A percentile compares a stretch with the other conserved stretches of the same genome.
These are phyloP conservation scores for Cardiocondyla obscurior DNA, from an alignment of 1,140 invertebrate species.

Conservation along the genomic window DNA sequence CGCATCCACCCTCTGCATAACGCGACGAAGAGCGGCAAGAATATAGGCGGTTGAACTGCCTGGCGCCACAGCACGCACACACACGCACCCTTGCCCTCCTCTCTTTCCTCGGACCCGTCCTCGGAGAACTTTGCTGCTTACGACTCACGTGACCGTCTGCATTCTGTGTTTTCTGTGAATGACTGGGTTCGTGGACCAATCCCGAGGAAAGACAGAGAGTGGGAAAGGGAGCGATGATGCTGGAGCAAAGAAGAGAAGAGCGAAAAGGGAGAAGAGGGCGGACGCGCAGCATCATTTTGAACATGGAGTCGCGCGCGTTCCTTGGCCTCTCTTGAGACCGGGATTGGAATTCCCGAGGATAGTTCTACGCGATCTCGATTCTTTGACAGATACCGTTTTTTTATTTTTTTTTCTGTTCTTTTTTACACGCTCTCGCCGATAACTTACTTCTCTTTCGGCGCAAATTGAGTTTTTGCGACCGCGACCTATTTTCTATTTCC, in stretches of 20 bases:
- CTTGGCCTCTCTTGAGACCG: constrained; percentile 74
- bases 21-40: constrained; percentile 23
- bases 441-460: constrained; percentile 1
- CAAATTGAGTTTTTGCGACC: constrained; percentile 44
- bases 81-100: constrained; percentile 19
- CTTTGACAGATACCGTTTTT: constrained; percentile 25
- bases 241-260: constrained; percentile 40
- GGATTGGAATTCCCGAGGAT: constrained; percentile 79
- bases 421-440: constrained; percentile 15
- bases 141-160: constrained; percentile 70
- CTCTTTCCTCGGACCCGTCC: constrained; percentile 5
- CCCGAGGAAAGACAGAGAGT: constrained; percentile 58
- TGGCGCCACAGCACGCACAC: constrained; percentile 64
- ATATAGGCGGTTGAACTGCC: constrained; percentile 58
- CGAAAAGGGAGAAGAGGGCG: constrained; percentile 39
- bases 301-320: constrained; percentile 70
- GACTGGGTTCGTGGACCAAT: constrained; percentile 76
- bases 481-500: too few species aligned
- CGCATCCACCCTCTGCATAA: constrained; percentile 30
- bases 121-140: constrained; percentile 50
- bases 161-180: constrained; percentile 82
- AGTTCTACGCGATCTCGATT: constrained; percentile 60
- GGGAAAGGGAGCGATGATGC: background rate
- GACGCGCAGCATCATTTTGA: constrained; percentile 38
- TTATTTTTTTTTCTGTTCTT: too few species aligned